A percentile compares a stretch with the other conserved stretches of the same genome.
Conservation (phyloP, 2,888 invertebrate species). For the Agrochola lychnidis region DNA sequence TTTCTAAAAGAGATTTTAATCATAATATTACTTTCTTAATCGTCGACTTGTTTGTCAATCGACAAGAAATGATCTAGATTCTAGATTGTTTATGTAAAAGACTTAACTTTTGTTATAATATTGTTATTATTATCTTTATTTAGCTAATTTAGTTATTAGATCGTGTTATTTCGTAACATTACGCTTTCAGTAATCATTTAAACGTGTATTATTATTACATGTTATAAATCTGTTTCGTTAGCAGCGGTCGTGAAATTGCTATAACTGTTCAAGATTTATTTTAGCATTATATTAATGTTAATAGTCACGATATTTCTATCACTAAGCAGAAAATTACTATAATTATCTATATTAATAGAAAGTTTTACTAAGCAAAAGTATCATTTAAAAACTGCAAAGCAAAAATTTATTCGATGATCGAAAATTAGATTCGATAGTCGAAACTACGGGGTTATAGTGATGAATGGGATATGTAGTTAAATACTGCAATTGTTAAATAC, state of each 20-base stretch:
- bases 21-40: constrained; percentile 31
- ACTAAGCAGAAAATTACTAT: constrained; percentile 39
- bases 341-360: constrained; percentile 28
- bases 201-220: constrained; percentile 28
- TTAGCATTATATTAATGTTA: constrained; percentile 31
- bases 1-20: constrained; percentile 33
- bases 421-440: not conserved
- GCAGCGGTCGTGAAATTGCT: constrained; percentile 37
- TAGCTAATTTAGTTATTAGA: constrained; percentile 44
- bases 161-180: constrained; percentile 40
- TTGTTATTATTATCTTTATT: constrained; percentile 15
- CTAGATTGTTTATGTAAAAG: constrained; percentile 15
- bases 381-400: constrained; percentile 4
- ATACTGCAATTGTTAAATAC: not conserved
- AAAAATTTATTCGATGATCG: not conserved
- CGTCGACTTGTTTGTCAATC: constrained; percentile 24
- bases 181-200: constrained; percentile 37
- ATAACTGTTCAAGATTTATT: constrained; percentile 44
- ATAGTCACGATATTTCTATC: constrained; percentile 42
- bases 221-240: constrained; percentile 48
- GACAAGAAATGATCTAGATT: constrained; percentile 20
- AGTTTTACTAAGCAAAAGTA: constrained; percentile 36
- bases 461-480: not conserved
- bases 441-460: not conserved
- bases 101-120: constrained; percentile 1